Base-by-base conservation (phyloP, 2,888 invertebrate species). In the Linnaemya tessellans region DNA sequence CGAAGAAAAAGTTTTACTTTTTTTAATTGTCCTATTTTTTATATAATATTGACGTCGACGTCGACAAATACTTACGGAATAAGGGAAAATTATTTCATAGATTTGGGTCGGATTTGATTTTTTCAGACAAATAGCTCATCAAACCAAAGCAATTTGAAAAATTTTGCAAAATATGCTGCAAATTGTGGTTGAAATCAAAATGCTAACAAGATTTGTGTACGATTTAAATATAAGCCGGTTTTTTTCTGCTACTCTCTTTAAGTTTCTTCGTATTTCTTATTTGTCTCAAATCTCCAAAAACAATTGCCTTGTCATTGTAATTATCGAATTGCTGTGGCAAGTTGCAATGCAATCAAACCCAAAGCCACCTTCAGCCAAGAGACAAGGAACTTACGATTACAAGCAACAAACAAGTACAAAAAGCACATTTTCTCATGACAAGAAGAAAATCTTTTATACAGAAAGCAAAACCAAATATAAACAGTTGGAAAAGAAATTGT, bases 291-390 rank as follows among this genome's bases (percentile, higher is more conserved):
- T 73, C 77, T 84, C 43, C 58, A 73, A 80, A n/a, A 64, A 75
- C 87, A 86, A 86, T 87, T 87, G 87, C 71, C 67, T 65, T 86
- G 88, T 88, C 88, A 87, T 87, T 86, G 87, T 86, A 88, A 87
- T 88, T 88, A 87, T 86, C 81, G 77, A 83, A 87, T 87, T 85
- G 80, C 43, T 85, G 65, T 78, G 77, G 74, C 70, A 80, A 84
- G 71, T 84, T 84, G 84, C 38, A 80, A 73, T 80, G 77, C 81
- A 75, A 68, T 25, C 15, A 54, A 54, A 41, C n/a, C 41, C 8
- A 58, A 58, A 78, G 30, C 80, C 80, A 77, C 75, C 75, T 80
- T 51, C 79, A 77, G 46, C 60, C 51, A n/a, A 49, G n/a, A 62
- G 43, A 54, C 70, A 73, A 46, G 62, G 22, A 71, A 71, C 71